phyloP scores from a whole-genome alignment of 92 coral and sea anemone genomes.

The Chrysogorgia sp. region DNA sequence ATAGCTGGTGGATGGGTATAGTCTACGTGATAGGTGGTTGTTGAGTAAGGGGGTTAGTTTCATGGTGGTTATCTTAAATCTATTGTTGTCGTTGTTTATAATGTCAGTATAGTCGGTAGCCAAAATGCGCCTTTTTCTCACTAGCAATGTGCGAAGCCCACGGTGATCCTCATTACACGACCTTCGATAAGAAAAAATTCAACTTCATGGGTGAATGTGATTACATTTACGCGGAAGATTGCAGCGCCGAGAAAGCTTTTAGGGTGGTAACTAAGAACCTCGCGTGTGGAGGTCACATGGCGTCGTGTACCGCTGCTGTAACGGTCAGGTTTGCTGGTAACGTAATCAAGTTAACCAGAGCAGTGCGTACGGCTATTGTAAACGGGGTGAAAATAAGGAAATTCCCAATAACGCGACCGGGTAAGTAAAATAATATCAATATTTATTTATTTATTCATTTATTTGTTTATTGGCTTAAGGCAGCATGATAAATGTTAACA shows the following conservation, averaged over 20 bases:
- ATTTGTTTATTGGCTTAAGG: background rate
- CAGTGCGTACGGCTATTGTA: constrained; percentile 1
- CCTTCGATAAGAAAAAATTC: constrained; percentile 5
- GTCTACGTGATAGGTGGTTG: no score
- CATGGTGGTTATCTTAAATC: no score
- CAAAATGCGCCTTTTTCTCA: no score
- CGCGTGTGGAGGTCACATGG: background rate
- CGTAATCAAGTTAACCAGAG: background rate
- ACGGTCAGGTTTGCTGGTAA: constrained; percentile 1
- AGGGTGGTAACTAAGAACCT: constrained; percentile 4
- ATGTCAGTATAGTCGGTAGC: no score
- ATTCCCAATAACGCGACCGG: constrained; percentile 12
- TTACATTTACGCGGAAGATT: constrained; percentile 5
- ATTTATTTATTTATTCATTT: background rate
- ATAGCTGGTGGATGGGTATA: no score
- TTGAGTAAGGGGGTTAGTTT: no score
- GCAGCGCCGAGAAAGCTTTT: background rate
- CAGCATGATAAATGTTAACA: background rate
- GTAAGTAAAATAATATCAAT: background rate
- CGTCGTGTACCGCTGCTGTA: constrained; percentile 6
- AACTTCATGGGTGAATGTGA: constrained; percentile 22
- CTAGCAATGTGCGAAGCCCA: constrained; percentile 15
- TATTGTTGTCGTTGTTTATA: no score
- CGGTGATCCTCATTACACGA: constrained; percentile 28
- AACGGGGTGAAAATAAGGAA: background rate